Base-by-base conservation (phyloP, 2,888 invertebrate species). In the Pegoplata infirma region DNA sequence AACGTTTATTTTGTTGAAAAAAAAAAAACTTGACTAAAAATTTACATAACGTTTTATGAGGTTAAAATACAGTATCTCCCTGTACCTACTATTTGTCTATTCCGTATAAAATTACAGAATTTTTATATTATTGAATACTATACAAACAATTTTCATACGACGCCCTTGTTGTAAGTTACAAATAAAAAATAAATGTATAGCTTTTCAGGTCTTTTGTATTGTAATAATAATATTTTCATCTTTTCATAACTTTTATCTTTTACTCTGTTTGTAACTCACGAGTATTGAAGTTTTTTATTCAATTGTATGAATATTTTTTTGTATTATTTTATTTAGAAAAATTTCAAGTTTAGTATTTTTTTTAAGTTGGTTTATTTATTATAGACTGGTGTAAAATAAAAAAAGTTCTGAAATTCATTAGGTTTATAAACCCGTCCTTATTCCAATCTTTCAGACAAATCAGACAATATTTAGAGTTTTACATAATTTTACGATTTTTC, bases 231-330 rank as follows among this genome's bases (percentile, higher is more conserved):
- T 71, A 46, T 32, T 63, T 71, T 2, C 44, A 55, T 53, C 8
- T 23, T 49, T 44, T 36, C 36, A 25, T 49, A 32, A 40, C 49
- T 73, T 40, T n/a, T 72, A 64, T 73, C 64, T 63, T 10, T 47
- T 55, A 53, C 28, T 72, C 47, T 49, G 25, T 64, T 28, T 49
- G 47, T 25, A 56, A 73, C 56, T 73, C 40, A 73, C 64, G 56
- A 64, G 49, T 49, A 58, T 25, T 64, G 72, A 56, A 56, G 64
- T 64, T 73, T 56, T 58, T 28, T 40, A 8, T 40, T 40, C 12
- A 40, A n/a, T 40, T n/a, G n/a, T 40, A 40, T 40, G n/a, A 40
- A 5, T 46, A 56, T 16, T 46, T 53, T 53, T 53, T 55, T 51
- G n/a, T 23, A 23, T 14, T n/a, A n/a, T n/a, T n/a, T n/a, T n/a